Evolutionary conservation across 1,140 invertebrate species (phyloP).

Genomic region (Aphidius gifuensis): DNA sequence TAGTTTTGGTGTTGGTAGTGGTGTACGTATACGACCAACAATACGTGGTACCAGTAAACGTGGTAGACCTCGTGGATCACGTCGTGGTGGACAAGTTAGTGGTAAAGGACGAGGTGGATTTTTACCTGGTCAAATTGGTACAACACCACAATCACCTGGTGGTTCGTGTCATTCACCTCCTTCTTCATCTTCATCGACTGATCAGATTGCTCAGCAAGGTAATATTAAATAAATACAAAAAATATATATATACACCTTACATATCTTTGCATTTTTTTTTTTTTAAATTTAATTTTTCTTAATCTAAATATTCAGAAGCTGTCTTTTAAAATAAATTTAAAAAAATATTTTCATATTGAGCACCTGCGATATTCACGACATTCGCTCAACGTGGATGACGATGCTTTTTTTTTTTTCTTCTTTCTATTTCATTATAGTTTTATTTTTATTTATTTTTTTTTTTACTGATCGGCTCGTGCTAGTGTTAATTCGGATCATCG

Average conservation of each 20-base stretch:
- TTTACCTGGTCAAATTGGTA: constrained; percentile 31
- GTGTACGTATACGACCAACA: constrained; percentile 54
- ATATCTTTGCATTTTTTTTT: not conserved
- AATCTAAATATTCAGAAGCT: too few species aligned
- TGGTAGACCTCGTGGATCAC: constrained; percentile 66
- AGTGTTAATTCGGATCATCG: constrained; percentile 21
- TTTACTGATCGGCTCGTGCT: constrained; percentile 5
- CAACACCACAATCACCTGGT: constrained; percentile 29
- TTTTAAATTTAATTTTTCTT: not conserved
- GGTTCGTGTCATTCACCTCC: constrained; percentile 35
- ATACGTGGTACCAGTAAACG: constrained; percentile 63
- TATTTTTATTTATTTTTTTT: too few species aligned
- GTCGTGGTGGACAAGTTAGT: constrained; percentile 51
- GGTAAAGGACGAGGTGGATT: constrained; percentile 45
- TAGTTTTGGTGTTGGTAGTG: constrained; percentile 35
- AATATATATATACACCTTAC: not conserved
- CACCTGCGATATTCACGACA: constrained; percentile 7
- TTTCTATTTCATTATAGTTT: too few species aligned
- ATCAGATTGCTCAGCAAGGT: constrained; percentile 41
- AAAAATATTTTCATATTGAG: not conserved
- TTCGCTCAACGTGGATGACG: constrained; percentile 4
- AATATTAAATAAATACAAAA: constrained; percentile 15
- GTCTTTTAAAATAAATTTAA: not conserved
- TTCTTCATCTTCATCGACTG: constrained; percentile 23
- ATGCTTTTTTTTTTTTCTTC: not conserved